Base-by-base conservation (phyloP, 2,797 vertebrate species). In the Gila robusta region DNA sequence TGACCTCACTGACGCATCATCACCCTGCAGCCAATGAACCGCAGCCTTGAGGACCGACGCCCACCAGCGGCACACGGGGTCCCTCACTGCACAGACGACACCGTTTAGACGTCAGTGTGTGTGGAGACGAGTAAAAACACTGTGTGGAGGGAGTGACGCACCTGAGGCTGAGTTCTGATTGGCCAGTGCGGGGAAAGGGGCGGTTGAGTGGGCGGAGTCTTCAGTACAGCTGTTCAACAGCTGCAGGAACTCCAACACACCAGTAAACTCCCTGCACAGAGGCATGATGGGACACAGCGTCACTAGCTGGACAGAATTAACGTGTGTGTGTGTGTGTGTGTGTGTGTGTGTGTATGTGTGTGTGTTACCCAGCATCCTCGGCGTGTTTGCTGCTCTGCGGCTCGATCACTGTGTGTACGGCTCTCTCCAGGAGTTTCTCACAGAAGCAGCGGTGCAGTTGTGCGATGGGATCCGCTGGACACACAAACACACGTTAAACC, bases 361-460 rank as follows among this genome's bases (percentile, higher is more conserved):
- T 66, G 77, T 70, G 10, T n/a, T 82, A 99, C 98, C 98, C 97
- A 0, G 95, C 94, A 77, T 96, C 95, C 6, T 95, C 81, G 92
- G 94, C 2, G 74, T 87, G 64, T 89, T 78, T 89, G 92, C 94
- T 95, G 69, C 92, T 92, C 16, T 97, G 97, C 1, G 98, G 98
- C 1, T 49, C 47, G 47, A 49, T 49, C 47, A 49, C 14, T 49
- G 47, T 96, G 92, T 97, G 97, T 84, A 98, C 95, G 0, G 98
- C 97, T 95, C 95, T 94, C 89, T 98, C 97, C 49, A 99, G 88
- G 49, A 99, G 96, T 91, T 97, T 98, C 94, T 96, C 97, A 94
- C 98, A 99, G 94, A 99, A 99, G 0, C 97, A 97, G 91, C 97
- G 97, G 92, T 99, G 97, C 87, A 99, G 97, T 92, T 99, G 98